Base-by-base conservation (phyloP, 2,888 invertebrate genomes). In the Nycteola revayana region DNA sequence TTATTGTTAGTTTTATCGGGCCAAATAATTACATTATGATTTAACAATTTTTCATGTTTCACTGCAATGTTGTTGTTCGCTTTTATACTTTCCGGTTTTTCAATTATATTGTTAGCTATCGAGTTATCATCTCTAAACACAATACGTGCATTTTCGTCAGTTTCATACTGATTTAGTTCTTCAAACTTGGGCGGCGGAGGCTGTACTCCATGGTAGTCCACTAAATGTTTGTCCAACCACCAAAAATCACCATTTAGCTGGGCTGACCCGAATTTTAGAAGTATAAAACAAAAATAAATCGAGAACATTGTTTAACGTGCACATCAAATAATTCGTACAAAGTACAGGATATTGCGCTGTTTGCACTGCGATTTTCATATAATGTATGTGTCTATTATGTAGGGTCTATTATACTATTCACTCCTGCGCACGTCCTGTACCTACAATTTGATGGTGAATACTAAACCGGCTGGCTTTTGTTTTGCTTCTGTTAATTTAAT, bases 171-270 rank as follows among this genome's bases (percentile, higher is more conserved):
- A 40, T 61, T 67, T 11, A 78, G 46, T 21, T 73, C 63, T 36
- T 86, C 86, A 42, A 78, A 73, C 42, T 53, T 58, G 0, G 80
- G 80, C 3, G 58, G 52, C 1, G 68, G 51, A 1, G 76, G 66
- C 29, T 58, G 56, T 2, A 60, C 49, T 3, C 66, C 62, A 24
- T 68, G 62, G 5, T 75, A 42, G 25, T 66, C 59, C 7, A 72
- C 54, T 11, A 84, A 42, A 45, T 82, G 75, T 18, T 75, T 60
- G 36, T 82, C 73, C 8, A 85, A 42, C 86, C 86, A 85, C 87
- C 85, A 83, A 55, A 87, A 87, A 48, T 80, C 76, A 20, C 86
- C 86, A 32, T 78, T 73, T 10, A 82, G 36, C 64, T 88, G 87
- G 22, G 75, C 54, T 4, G 52, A 41, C 23, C 60, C 63, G 10